Evolutionary conservation across 2,797 vertebrate genomes (phyloP).

Genomic region (Champsocephalus gunnari): DNA sequence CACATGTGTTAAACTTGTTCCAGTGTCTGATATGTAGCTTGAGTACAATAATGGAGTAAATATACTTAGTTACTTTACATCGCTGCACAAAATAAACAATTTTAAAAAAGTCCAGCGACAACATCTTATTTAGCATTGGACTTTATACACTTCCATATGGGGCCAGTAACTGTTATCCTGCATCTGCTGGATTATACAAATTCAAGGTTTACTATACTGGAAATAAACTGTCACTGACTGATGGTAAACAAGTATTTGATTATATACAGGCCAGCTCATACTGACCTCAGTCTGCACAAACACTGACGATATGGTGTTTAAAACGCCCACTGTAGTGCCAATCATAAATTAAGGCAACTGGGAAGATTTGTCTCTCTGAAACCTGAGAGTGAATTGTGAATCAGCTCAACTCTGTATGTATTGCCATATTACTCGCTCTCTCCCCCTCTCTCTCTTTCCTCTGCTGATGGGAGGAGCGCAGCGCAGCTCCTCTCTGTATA

Average conservation of each 20-base stretch:
- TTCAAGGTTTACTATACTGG: conserved; percentile 39
- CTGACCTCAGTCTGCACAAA: conserved; percentile 59
- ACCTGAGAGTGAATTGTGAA: conserved; percentile 66
- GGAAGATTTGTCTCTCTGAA: conserved; percentile 57
- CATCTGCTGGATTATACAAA: conserved; percentile 26
- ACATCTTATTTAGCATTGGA: background rate
- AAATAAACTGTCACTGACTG: conserved; percentile 61
- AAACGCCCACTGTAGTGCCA: conserved; percentile 45
- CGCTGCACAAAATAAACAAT: background rate
- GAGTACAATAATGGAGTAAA: background rate
- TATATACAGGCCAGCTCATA: conserved; percentile 41
- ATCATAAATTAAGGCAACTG: conserved; percentile 54
- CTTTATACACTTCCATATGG: background rate
- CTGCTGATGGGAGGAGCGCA: conserved; percentile 83
- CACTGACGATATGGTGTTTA: conserved; percentile 41
- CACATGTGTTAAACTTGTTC: background rate
- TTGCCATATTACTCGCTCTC: conserved; percentile 45
- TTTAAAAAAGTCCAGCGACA: background rate
- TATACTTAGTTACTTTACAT: background rate
- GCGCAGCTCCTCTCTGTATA: conserved; percentile 84
- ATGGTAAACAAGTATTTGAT: conserved; percentile 59
- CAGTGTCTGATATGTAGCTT: background rate
- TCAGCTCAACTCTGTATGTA: conserved; percentile 51
- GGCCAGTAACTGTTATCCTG: conserved; percentile 4
- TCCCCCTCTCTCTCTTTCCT: conserved; percentile 45